phyloP scores from a whole-genome alignment of 2,888 invertebrate species.

The Tinea pellionella region DNA sequence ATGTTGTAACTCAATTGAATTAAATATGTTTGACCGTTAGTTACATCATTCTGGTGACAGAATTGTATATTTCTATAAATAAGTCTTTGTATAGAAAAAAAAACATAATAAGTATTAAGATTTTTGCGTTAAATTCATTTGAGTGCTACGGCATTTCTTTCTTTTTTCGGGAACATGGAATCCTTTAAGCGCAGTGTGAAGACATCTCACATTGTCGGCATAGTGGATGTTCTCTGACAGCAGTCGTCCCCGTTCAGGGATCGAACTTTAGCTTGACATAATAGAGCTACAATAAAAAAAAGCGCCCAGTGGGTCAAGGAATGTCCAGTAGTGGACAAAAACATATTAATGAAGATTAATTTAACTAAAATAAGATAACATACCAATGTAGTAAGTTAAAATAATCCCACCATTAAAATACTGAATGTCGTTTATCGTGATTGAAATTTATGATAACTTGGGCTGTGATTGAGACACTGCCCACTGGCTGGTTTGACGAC shows the following conservation, averaged over 20 bases:
- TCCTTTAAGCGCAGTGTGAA: too few relatives aligned
- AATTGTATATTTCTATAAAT: neutral
- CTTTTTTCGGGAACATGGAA: too few relatives aligned
- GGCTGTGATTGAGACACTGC: slow-evolving; percentile 48
- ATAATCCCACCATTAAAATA: slow-evolving; percentile 45
- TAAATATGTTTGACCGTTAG: neutral
- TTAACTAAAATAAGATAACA: neutral
- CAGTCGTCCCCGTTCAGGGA: too few relatives aligned
- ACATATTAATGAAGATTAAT: neutral
- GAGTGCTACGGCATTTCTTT: too few relatives aligned
- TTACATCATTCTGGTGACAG: neutral
- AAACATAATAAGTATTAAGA: too few relatives aligned
- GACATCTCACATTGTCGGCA: too few relatives aligned
- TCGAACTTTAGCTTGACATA: too few relatives aligned
- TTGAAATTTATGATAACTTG: slow-evolving; percentile 62
- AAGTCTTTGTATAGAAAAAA: too few relatives aligned
- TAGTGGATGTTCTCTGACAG: too few relatives aligned
- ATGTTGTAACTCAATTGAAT: neutral
- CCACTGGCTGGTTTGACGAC: neutral
- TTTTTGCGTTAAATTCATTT: too few relatives aligned
- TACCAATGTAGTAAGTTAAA: neutral
- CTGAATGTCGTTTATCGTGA: slow-evolving; percentile 62
- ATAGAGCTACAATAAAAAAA: too few relatives aligned
- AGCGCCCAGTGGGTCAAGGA: neutral
- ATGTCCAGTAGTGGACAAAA: neutral